These are phyloP conservation scores for Stegostoma tigrinum DNA, from an alignment of 2,113 vertebrate species.

Conservation along the genomic window DNA sequence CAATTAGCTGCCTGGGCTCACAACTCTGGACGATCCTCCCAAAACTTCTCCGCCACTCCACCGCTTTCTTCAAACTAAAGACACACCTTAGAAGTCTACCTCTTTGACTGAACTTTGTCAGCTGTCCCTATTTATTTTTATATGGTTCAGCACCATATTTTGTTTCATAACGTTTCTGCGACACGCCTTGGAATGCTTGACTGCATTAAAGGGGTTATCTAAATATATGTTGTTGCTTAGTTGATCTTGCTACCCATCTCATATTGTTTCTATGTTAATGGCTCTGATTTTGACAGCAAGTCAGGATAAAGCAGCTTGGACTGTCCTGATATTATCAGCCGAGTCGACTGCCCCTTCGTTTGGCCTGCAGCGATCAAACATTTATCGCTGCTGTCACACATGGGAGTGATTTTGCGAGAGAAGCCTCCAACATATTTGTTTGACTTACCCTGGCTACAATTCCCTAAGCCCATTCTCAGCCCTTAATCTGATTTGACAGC, in stretches of 20 bases:
- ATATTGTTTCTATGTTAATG: not conserved
- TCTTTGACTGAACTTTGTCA: too few relatives aligned
- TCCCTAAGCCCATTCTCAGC: not conserved
- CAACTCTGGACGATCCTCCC: too few relatives aligned
- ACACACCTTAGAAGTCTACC: too few relatives aligned
- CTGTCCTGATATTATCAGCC: not conserved
- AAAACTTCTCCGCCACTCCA: too few relatives aligned
- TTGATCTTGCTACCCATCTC: not conserved
- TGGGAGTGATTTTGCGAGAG: not conserved
- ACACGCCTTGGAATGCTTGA: too few relatives aligned
- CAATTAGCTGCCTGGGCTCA: too few relatives aligned
- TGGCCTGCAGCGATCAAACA: not conserved
- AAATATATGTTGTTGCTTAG: not conserved
- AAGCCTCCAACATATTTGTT: not conserved
- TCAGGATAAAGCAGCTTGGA: not conserved
- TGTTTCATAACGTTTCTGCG: too few relatives aligned
- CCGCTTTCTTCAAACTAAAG: too few relatives aligned
- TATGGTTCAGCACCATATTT: too few relatives aligned
- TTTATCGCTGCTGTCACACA: not conserved
- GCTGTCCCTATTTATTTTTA: too few relatives aligned
- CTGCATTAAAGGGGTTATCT: too few relatives aligned
- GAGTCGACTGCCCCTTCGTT: not conserved
- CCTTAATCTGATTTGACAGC: not conserved
- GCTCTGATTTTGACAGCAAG: not conserved
- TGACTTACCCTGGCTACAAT: not conserved